Base-by-base conservation (phyloP, 2,888 invertebrate species). In the Shargacucullia verbasci region DNA sequence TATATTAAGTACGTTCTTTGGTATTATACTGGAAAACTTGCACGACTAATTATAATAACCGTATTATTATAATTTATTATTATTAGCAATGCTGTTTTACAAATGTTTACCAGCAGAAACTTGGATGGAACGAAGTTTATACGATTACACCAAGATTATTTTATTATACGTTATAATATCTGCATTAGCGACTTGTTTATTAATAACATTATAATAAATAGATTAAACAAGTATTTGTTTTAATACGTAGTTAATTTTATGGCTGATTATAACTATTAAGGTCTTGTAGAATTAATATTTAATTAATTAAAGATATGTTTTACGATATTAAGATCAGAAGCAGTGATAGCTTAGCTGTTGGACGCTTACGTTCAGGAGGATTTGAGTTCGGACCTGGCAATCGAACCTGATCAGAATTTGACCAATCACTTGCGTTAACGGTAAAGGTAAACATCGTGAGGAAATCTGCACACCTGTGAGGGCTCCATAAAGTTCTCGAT, bases 131-230 rank as follows among this genome's bases (percentile, higher is more conserved):
- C 38, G 37, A 39, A 38, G 38, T 31, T 39, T 27, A 38, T 10
- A 38, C 13, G 45, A 63, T 66, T 38, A 35, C 10, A 38, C 34
- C 4, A 38, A 49, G 43, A 70, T 65, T 39, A 70, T 70, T 64
- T 65, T 70, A 70, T 57, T 57, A 41, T 27, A 40, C 7, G 29
- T 9, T 38, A 43, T 63, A 46, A 54, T 60, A 45, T 64, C 38
- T 47, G 54, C 31, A 49, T 55, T 54, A 49, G 12, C 47, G 12
- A 13, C 11, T 46, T 63, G 55, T 50, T 70, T 46, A 64, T 65
- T 70, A 55, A 64, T 70, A 55, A 70, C 56, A 47, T 20, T 63
- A 29, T 12, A 44, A 38, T 37, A 52, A 35, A 31, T 35, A 44
- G 58, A 65, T 63, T 50, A 62, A 31, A 63, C 27, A 14, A 29